Evolutionary conservation across 2,888 invertebrate genomes (phyloP).

Genomic region (Molorchus minor): DNA sequence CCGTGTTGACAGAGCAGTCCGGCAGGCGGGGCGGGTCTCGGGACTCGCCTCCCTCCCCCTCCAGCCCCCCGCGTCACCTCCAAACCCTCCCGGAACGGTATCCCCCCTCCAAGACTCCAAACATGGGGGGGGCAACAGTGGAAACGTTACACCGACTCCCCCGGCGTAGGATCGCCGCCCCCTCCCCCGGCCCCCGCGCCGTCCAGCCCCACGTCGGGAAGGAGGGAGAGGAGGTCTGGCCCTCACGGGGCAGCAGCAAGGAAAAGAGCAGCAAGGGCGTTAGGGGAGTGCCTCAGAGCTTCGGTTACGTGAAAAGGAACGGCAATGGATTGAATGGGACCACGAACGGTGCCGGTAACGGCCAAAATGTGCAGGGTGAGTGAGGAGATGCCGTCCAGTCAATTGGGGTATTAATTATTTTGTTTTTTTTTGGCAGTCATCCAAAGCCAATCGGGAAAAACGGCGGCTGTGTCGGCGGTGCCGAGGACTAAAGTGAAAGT

Average conservation of each 20-base stretch:
- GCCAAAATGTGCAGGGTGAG: constrained; percentile 42
- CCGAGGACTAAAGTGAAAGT: constrained; percentile 89
- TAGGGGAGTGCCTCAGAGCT: constrained; percentile 80
- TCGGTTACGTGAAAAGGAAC: constrained; percentile 83
- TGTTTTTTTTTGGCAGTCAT: constrained; percentile 47
- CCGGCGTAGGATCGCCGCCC: constrained; percentile 71
- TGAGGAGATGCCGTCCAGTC: neutral
- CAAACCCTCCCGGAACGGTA: constrained; percentile 54
- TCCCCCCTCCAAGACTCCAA: constrained; percentile 49
- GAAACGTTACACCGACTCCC: constrained; percentile 73
- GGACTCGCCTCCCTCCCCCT: constrained; percentile 65
- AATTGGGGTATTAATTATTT: neutral
- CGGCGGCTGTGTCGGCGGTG: constrained; percentile 86
- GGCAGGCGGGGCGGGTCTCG: constrained; percentile 65
- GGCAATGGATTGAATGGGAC: constrained; percentile 54
- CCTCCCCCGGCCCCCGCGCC: constrained; percentile 65
- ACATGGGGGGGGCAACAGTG: constrained; percentile 64
- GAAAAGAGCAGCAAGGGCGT: constrained; percentile 70
- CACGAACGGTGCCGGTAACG: constrained; percentile 59
- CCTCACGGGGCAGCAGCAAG: constrained; percentile 54
- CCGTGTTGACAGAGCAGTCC: constrained; percentile 65
- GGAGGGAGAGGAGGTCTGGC: constrained; percentile 60
- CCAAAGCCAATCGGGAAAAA: constrained; percentile 62
- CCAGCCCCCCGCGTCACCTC: constrained; percentile 56
- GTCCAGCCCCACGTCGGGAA: constrained; percentile 59